Evolutionary conservation across 92 coral and sea anemone species (phyloP).

Genomic region (Parazoanthus darwini): DNA sequence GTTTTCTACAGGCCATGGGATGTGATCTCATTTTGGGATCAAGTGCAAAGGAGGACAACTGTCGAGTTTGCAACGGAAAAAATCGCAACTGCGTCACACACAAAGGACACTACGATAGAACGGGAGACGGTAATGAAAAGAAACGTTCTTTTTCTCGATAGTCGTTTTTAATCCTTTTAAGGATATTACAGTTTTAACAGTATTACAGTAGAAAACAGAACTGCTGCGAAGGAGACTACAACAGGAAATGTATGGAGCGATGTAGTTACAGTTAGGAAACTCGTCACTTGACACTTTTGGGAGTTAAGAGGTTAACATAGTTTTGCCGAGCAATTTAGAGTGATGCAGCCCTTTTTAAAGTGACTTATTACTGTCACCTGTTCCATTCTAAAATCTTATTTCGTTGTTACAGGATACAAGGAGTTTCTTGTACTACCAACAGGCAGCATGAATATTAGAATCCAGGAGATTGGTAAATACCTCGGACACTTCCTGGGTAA

Average conservation of each 20-base stretch:
- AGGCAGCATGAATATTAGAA: constrained; percentile 82
- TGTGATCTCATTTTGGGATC: constrained; percentile 89
- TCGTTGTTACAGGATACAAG: constrained; percentile 62
- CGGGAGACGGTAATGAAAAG: constrained; percentile 69
- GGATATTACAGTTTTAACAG: no score
- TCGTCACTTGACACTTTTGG: no score
- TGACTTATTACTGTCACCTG: no score
- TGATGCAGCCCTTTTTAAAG: no score
- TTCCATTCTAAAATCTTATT: background rate
- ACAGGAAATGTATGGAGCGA: no score
- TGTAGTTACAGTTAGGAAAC: no score
- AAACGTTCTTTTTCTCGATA: background rate
- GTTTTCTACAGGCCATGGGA: constrained; percentile 69
- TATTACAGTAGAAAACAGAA: no score
- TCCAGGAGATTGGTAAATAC: constrained; percentile 50
- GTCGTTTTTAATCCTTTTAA: no score
- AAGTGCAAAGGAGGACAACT: constrained; percentile 91
- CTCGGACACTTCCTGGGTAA: constrained; percentile 70
- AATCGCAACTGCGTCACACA: constrained; percentile 85
- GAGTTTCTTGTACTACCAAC: constrained; percentile 81
- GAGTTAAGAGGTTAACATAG: no score
- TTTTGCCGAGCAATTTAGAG: no score
- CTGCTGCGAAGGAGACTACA: no score
- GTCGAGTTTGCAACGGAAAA: constrained; percentile 93
- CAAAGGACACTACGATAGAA: constrained; percentile 53